Conservation (phyloP, 2,113 vertebrate genomes). For the Laticauda colubrina region DNA sequence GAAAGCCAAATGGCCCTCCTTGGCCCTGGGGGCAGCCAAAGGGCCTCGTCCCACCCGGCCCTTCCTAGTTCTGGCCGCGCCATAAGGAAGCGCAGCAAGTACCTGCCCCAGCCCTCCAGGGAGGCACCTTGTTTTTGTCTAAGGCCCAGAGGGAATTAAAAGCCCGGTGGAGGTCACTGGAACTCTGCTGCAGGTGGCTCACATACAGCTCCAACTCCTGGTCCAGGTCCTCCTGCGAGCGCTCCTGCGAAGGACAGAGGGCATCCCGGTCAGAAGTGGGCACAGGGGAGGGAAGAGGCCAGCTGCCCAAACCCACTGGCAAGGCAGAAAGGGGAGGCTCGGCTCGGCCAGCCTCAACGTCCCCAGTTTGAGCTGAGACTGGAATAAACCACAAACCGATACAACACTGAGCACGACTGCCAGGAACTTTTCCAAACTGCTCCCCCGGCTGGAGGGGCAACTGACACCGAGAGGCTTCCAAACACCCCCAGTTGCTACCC, state of each 20-base stretch:
- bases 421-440: background rate
- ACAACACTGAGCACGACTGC: background rate
- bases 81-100: background rate
- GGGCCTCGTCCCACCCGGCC: background rate
- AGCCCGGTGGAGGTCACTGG: constrained; percentile 79
- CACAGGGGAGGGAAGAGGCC: accelerated
- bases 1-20: background rate
- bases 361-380: accelerated
- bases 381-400: background rate
- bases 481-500: background rate
- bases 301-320: background rate
- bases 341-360: no score
- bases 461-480: background rate
- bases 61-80: no score
- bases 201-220: constrained; percentile 80
- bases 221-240: constrained; percentile 68
- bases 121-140: constrained; percentile 81
- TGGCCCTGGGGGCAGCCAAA: background rate
- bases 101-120: background rate
- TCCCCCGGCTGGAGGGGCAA: background rate
- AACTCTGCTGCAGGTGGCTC: constrained; percentile 74
- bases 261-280: accelerated
- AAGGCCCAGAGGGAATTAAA: constrained; percentile 86
- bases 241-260: constrained; percentile 52
- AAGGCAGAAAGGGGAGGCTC: background rate